Percentiles rank a stretch among this genome's conserved stretches.
Evolutionary conservation across 2,113 vertebrate genomes (phyloP).

Genomic region (Brachirus orientalis): DNA sequence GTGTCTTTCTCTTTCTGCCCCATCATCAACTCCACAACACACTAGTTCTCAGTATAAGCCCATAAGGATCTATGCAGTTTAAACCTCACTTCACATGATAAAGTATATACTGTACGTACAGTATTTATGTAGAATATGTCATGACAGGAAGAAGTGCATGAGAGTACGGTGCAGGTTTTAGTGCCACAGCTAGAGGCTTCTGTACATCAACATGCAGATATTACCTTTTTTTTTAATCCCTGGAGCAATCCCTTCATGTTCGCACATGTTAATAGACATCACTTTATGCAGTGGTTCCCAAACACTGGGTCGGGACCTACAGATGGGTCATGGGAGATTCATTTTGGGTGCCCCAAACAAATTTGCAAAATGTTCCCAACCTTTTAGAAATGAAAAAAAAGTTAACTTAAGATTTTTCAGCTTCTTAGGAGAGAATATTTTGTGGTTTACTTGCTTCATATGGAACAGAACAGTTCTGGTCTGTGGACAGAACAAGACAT

Average conservation of each 20-base stretch:
- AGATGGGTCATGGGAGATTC: too few relatives aligned
- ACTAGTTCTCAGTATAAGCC: constrained; percentile 59
- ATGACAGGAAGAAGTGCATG: constrained; percentile 40
- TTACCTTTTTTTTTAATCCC: constrained; percentile 33
- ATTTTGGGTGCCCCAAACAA: too few relatives aligned
- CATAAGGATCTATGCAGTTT: constrained; percentile 80
- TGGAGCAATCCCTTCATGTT: constrained; percentile 44
- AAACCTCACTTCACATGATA: constrained; percentile 40
- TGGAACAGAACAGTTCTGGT: too few relatives aligned
- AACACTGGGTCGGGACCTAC: too few relatives aligned
- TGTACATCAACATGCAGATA: constrained; percentile 46
- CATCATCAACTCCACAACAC: constrained; percentile 44
- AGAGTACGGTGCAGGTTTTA: constrained; percentile 71
- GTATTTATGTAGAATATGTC: constrained; percentile 57
- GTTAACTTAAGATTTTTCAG: too few relatives aligned
- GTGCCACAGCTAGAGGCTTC: constrained; percentile 64
- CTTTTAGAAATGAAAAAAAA: too few relatives aligned
- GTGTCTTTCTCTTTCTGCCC: constrained; percentile 66
- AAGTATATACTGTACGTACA: too few relatives aligned
- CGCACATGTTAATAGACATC: constrained; percentile 40
- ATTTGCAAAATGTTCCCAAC: too few relatives aligned
- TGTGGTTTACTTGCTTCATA: too few relatives aligned
- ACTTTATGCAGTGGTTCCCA: too few relatives aligned
- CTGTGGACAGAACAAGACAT: too few relatives aligned
- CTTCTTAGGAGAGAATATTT: too few relatives aligned